These are phyloP conservation scores for Anguilla marmorata DNA, from an alignment of 2,797 vertebrate genomes.

Conservation along the genomic window DNA sequence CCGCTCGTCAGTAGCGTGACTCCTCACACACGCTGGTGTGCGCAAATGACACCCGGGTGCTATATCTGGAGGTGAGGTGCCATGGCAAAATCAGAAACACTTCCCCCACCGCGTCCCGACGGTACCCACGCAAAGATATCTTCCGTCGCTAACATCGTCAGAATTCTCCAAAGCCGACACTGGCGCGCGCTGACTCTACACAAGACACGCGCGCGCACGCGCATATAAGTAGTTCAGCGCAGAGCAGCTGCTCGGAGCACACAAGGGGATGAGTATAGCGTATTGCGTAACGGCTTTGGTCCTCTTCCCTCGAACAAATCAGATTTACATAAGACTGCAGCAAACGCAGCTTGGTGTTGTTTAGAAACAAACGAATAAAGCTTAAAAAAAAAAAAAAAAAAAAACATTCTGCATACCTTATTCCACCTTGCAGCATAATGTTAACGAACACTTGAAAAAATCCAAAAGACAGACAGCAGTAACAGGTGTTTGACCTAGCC, in stretches of 20 bases:
- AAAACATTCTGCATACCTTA: neutral
- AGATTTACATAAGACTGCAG: neutral
- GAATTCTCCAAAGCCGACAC: slow-evolving; percentile 18
- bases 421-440: neutral
- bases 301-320: slow-evolving; percentile 31
- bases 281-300: slow-evolving; percentile 42
- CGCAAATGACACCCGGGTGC: slow-evolving; percentile 56
- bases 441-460: neutral
- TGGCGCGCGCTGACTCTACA: neutral
- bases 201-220: slow-evolving; percentile 18
- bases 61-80: slow-evolving; percentile 56
- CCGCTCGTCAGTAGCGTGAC: neutral
- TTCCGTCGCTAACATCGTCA: slow-evolving; percentile 20
- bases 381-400: neutral
- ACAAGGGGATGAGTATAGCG: slow-evolving; percentile 29
- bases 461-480: neutral
- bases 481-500: neutral
- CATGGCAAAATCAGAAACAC: slow-evolving; percentile 39
- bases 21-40: slow-evolving; percentile 40
- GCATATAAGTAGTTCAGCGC: slow-evolving; percentile 9
- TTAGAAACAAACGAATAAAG: neutral
- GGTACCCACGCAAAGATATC: neutral
- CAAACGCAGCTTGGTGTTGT: neutral
- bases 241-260: slow-evolving; percentile 45
- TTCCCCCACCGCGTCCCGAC: slow-evolving; percentile 15